phyloP scores from a whole-genome alignment of 2,888 invertebrate species.

The Nomada fabriciana region DNA sequence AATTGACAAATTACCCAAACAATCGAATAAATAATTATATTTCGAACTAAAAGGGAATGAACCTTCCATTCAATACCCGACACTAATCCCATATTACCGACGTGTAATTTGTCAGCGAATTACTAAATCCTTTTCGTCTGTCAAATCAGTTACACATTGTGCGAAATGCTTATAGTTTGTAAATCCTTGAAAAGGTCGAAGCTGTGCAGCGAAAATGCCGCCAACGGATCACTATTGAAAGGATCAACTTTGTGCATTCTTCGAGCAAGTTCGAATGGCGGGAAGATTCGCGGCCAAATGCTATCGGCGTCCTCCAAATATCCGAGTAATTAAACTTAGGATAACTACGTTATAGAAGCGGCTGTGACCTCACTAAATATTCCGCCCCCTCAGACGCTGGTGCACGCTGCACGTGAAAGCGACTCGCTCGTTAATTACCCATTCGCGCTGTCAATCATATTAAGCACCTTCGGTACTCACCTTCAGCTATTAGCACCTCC shows the following conservation, averaged over 20 bases:
- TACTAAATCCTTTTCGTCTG: too few relatives aligned
- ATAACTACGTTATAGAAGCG: constrained; percentile 47
- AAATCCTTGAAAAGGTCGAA: too few relatives aligned
- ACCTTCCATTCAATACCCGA: too few relatives aligned
- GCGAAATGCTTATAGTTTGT: too few relatives aligned
- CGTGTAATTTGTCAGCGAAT: too few relatives aligned
- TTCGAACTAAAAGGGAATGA: too few relatives aligned
- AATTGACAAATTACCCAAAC: too few relatives aligned
- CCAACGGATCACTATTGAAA: neutral
- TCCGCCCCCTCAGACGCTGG: constrained; percentile 19
- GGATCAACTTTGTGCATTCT: neutral
- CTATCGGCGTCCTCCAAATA: constrained; percentile 31
- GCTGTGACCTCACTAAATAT: constrained; percentile 45
- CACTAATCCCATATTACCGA: too few relatives aligned
- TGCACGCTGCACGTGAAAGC: constrained; percentile 50
- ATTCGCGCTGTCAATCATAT: constrained; percentile 73
- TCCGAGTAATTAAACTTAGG: constrained; percentile 55
- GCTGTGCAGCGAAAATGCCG: too few relatives aligned
- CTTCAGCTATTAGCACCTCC: constrained; percentile 68
- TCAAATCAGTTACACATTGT: too few relatives aligned
- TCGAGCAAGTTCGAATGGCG: neutral
- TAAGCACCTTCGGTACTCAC: constrained; percentile 60
- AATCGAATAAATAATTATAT: too few relatives aligned
- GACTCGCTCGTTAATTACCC: constrained; percentile 69
- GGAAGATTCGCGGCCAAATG: neutral